These are phyloP conservation scores for Cephus rjabovi DNA, from an alignment of 2,888 invertebrate genomes.

Conservation along the genomic window DNA sequence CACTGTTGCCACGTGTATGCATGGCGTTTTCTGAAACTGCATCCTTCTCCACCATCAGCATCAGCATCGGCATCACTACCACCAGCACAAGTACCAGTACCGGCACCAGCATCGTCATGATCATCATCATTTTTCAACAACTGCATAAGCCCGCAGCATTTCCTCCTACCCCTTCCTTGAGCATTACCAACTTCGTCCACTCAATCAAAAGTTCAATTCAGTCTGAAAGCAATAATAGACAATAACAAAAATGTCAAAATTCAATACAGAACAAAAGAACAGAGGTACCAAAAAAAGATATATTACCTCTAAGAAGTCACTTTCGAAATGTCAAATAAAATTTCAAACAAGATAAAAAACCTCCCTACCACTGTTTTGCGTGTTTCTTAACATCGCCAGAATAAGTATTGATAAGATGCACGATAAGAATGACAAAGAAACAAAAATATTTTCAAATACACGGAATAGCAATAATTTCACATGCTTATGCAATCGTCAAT, in stretches of 20 bases:
- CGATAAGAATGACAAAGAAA: not conserved
- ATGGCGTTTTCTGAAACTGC: conserved; percentile 48
- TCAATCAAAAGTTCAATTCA: not conserved
- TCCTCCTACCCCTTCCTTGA: not conserved
- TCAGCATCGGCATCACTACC: not conserved
- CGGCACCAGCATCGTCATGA: not conserved
- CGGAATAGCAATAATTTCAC: not conserved
- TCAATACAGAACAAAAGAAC: not conserved
- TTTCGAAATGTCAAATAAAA: too few relatives aligned
- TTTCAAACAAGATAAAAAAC: too few relatives aligned
- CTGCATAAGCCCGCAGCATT: not conserved
- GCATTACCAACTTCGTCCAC: not conserved
- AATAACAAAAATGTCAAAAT: not conserved
- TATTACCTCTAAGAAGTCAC: too few relatives aligned
- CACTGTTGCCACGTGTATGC: conserved; percentile 48
- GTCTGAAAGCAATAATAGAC: not conserved
- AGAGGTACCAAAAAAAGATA: too few relatives aligned
- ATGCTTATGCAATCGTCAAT: not conserved
- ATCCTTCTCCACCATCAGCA: conserved; percentile 26
- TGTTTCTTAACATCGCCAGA: not conserved
- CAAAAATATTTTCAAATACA: not conserved
- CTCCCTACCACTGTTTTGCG: not conserved
- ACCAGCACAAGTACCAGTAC: not conserved
- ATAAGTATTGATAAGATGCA: not conserved
- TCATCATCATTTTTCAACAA: not conserved